Conservation (phyloP, 2,888 invertebrate genomes). For the Gisinianus flammeolus region DNA sequence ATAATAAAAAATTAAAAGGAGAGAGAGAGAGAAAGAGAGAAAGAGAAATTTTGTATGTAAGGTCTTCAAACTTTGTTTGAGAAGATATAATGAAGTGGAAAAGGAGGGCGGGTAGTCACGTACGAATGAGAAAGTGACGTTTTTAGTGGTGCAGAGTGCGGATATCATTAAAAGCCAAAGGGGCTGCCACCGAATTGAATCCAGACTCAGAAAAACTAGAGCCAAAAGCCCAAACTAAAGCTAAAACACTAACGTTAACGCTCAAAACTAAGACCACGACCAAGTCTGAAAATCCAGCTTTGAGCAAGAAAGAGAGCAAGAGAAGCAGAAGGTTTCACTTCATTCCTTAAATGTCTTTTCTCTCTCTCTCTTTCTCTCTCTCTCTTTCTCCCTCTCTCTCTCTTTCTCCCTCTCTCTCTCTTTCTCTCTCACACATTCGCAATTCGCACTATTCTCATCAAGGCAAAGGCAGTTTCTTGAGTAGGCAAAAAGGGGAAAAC, state of each 20-base stretch:
- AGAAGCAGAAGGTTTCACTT: conserved; percentile 6
- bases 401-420: no score
- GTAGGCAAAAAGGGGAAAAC: not conserved
- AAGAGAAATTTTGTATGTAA: not conserved
- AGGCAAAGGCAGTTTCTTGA: not conserved
- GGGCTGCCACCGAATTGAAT: no score
- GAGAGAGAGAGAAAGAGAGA: not conserved
- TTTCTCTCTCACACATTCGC: no score
- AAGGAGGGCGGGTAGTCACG: conserved; percentile 3
- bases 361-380: not conserved
- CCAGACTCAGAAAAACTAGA: not conserved
- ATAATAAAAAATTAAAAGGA: not conserved
- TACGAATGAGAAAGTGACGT: conserved; percentile 23
- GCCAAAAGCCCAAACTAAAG: not conserved
- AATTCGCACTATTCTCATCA: not conserved
- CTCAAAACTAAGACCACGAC: not conserved
- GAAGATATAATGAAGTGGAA: conserved; percentile 4
- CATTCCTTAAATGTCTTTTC: not conserved
- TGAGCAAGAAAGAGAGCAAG: not conserved
- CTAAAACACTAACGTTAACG: not conserved
- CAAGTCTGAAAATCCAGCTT: not conserved
- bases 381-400: not conserved
- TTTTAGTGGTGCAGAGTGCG: conserved; percentile 1
- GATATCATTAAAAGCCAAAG: conserved; percentile 21
- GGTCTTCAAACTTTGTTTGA: not conserved